Conservation (phyloP, 2,888 invertebrate genomes). For the Deilephila elpenor region DNA sequence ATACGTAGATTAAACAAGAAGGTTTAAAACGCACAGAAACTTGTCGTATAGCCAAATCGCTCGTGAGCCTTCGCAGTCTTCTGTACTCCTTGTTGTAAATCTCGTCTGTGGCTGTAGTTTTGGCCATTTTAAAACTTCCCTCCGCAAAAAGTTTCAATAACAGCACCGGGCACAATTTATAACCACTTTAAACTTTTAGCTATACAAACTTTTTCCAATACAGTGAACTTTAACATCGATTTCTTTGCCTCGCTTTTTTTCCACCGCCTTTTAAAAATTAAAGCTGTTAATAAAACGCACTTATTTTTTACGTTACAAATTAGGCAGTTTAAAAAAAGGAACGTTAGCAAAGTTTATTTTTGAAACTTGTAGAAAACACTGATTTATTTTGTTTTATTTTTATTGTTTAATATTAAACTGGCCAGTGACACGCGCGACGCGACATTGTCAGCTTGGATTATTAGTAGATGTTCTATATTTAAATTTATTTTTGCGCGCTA, state of each 20-base stretch:
- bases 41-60: constrained; percentile 87
- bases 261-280: neutral
- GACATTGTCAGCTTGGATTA: constrained; percentile 75
- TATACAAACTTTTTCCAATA: constrained; percentile 42
- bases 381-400: constrained; percentile 44
- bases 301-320: neutral
- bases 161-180: constrained; percentile 29
- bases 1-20: neutral
- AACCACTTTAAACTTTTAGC: constrained; percentile 41
- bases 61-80: constrained; percentile 87
- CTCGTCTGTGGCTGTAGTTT: constrained; percentile 64
- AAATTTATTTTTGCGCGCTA: constrained; percentile 54
- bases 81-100: constrained; percentile 88
- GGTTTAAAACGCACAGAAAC: constrained; percentile 86
- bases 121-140: constrained; percentile 56
- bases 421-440: constrained; percentile 67
- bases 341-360: neutral
- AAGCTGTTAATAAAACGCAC: neutral
- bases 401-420: constrained; percentile 52
- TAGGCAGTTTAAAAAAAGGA: constrained; percentile 11
- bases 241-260: constrained; percentile 28
- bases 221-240: constrained; percentile 38
- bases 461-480: constrained; percentile 66
- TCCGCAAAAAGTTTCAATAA: constrained; percentile 31
- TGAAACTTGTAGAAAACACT: neutral